Conservation (phyloP, 2,888 invertebrate genomes). For the Teinopalpus imperialis region DNA sequence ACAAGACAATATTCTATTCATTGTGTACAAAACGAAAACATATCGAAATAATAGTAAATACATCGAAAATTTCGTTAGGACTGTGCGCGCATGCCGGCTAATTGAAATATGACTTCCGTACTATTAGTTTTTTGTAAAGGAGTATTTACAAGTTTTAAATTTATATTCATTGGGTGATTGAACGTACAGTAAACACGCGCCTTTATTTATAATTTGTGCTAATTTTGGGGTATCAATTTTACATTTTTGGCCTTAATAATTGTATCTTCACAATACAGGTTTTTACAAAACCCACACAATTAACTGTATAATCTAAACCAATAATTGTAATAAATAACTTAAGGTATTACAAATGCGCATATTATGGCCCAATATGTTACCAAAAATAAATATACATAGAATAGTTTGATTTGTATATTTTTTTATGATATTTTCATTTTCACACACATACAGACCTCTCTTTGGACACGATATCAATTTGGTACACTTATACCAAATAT, state of each 20-base stretch:
- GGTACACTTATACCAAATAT: slow-evolving; percentile 50
- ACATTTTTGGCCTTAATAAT: slow-evolving; percentile 48
- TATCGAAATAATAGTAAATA: slow-evolving; percentile 54
- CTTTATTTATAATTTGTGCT: slow-evolving; percentile 59
- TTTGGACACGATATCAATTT: slow-evolving; percentile 72
- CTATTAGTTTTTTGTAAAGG: slow-evolving; percentile 21
- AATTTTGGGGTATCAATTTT: slow-evolving; percentile 45
- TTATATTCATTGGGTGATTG: slow-evolving; percentile 1
- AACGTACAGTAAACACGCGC: slow-evolving; percentile 40
- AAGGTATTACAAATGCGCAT: slow-evolving; percentile 51
- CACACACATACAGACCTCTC: slow-evolving; percentile 45
- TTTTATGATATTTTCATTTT: slow-evolving; percentile 47
- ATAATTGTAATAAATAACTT: slow-evolving; percentile 46
- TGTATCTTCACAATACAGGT: slow-evolving; percentile 36
- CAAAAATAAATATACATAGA: slow-evolving; percentile 66
- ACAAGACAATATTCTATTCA: slow-evolving; percentile 36
- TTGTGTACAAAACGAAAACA: slow-evolving; percentile 40
- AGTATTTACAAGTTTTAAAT: slow-evolving; percentile 40
- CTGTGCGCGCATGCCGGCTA: slow-evolving; percentile 41
- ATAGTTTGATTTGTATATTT: slow-evolving; percentile 39
- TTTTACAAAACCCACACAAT: slow-evolving; percentile 47
- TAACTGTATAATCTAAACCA: slow-evolving; percentile 32
- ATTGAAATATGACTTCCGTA: slow-evolving; percentile 2
- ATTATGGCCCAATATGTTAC: slow-evolving; percentile 60
- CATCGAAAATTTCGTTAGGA: slow-evolving; percentile 53